Base-by-base conservation (phyloP, 2,888 invertebrate species). In the Gastrophysa polygoni region DNA sequence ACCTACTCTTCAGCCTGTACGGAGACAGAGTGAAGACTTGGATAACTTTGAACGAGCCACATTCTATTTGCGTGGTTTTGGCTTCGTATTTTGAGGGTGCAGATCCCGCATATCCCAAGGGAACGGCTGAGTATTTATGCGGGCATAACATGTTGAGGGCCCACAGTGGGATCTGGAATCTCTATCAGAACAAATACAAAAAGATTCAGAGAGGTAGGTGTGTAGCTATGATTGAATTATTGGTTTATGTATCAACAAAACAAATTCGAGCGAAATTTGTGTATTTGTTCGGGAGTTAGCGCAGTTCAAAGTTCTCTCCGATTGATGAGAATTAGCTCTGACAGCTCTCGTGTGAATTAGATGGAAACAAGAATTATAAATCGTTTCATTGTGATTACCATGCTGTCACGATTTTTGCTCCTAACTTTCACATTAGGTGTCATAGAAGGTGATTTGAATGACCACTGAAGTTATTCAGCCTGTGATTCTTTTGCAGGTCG, bases 141-240 rank as follows among this genome's bases (percentile, higher is more conserved):
- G 85, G 82, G 0, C 88, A 88, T 70, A 87, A 86, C 62, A 79
- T 89, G 34, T 79, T 91, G 4, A 75, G 84, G 49, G 87, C 90
- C 0, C 91, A 91, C 71, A 89, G 85, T 0, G 83, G 80, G 70
- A 86, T 85, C 0, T 91, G 88, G 72, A 81, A 83, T 2, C 74
- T 88, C 72, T 89, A 87, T 68, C 74, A 88, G 49, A 80, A 83
- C 1, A 82, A 84, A 8, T 90, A 86, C 77, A 82, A 85, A 61
- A 66, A 81, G 0, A 71, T 61, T 1, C 88, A 88, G 74, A 82
- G 85, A 61, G 71, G 69, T 62, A 56, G 50, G 48, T 14, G 8
- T 16, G n/a, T 24, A 24, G 16, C 2, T 3, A 24, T 1, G 14
- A 8, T 4, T 38, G 38, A 38, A 38, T 38, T 16, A n/a, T n/a